Conservation (phyloP, 2,797 vertebrate species). For the Cephalopachus bancanus region DNA sequence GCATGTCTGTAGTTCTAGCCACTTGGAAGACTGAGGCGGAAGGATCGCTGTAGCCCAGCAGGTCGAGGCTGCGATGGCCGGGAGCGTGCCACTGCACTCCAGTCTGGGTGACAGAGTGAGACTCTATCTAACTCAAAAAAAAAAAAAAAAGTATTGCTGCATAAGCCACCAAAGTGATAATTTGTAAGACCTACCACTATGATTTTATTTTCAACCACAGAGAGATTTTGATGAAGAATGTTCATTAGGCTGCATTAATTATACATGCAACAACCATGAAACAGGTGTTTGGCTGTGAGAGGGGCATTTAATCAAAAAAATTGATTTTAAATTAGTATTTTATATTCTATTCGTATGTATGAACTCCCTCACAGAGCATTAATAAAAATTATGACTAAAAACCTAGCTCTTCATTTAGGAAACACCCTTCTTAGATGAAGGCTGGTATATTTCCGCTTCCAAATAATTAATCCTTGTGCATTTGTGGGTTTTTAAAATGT, state of each 20-base stretch:
- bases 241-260: constrained; percentile 81
- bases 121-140: too few relatives aligned
- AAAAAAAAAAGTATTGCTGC: not conserved
- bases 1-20: too few relatives aligned
- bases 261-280: constrained; percentile 72
- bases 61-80: too few relatives aligned
- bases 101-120: too few relatives aligned
- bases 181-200: constrained; percentile 1
- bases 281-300: constrained; percentile 74
- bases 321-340: constrained; percentile 68
- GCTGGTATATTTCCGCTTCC: not conserved
- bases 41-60: too few relatives aligned
- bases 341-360: constrained; percentile 73
- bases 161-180: constrained; percentile 45
- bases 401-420: constrained; percentile 50
- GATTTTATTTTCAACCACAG: constrained; percentile 73
- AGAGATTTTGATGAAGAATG: constrained; percentile 79
- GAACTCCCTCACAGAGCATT: constrained; percentile 44
- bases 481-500: not conserved
- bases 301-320: constrained; percentile 75
- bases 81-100: too few relatives aligned
- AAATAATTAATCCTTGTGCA: constrained; percentile 18
- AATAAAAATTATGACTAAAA: constrained; percentile 69
- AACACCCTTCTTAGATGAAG: not conserved
- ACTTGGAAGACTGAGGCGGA: too few relatives aligned